These are phyloP conservation scores for Isaurus tuberculatus DNA, from an alignment of 92 coral and sea anemone species.

Conservation along the genomic window DNA sequence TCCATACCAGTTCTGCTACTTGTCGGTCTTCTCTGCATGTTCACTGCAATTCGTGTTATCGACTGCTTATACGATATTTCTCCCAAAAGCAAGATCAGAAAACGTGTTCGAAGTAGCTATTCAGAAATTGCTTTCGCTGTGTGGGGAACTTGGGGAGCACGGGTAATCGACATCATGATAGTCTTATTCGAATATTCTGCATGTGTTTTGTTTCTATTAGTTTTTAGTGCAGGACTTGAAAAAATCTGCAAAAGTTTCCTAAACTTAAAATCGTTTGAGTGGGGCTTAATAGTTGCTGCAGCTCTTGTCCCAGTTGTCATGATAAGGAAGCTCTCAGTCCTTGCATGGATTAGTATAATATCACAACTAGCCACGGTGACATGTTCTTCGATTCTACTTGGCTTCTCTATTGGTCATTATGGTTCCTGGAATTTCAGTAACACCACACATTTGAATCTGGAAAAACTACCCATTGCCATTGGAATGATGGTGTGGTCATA, in stretches of 20 bases:
- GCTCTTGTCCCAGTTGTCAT: constrained; percentile 69
- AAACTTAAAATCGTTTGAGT: constrained; percentile 49
- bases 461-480: constrained; percentile 73
- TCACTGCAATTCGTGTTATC: constrained; percentile 64
- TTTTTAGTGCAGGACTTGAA: constrained; percentile 67
- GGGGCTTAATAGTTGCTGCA: constrained; percentile 71
- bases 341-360: constrained; percentile 89
- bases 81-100: constrained; percentile 80
- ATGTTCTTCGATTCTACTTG: constrained; percentile 63
- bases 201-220: constrained; percentile 67
- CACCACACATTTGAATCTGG: constrained; percentile 64
- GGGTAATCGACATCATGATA: constrained; percentile 73
- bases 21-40: constrained; percentile 69
- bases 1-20: constrained; percentile 58
- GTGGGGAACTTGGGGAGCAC: constrained; percentile 87
- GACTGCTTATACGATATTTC: constrained; percentile 84
- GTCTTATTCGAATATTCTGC: constrained; percentile 68
- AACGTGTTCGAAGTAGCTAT: constrained; percentile 78
- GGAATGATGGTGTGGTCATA: constrained; percentile 80
- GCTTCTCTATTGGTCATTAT: constrained; percentile 67
- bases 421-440: constrained; percentile 60
- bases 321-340: constrained; percentile 63
- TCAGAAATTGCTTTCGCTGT: constrained; percentile 84
- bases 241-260: constrained; percentile 54
- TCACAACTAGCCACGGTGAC: constrained; percentile 70